Base-by-base conservation (phyloP, 92 coral and sea anemone species). In the Zoanthus gigantus region DNA sequence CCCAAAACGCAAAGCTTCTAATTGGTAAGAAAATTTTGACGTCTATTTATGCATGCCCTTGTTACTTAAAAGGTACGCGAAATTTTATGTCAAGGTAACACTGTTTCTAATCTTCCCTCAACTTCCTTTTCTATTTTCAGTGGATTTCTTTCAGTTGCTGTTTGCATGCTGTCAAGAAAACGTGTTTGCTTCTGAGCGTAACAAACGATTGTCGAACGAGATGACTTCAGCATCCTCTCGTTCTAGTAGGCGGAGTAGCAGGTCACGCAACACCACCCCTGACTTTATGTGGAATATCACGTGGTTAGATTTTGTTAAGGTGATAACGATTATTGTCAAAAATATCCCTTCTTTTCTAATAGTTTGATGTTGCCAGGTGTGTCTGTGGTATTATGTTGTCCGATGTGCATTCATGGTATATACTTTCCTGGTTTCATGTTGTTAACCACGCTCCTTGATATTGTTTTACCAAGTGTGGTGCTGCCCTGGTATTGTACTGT, bases 211-310 rank as follows among this genome's bases (percentile, higher is more conserved):
- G 31, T 81, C 82, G 32, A 93, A 75, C 5, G 80, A 92, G 48
- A 90, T 78, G 53, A 29, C 92, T 0, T 54, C 69, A 50, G 87
- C 15, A 16, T 80, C 93, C 34, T 37, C 83, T 1, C 71, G 74
- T 30, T 76, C 77, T 73, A 86, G 73, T 31, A 88, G 96, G 66
- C 88, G 96, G 71, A 84, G 94, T 60, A 92, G 95, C 78, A 89
- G 88, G 61, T 73, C 77, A 23, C 90, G 89, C 66, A 90, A 66
- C 47, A 77, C 87, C 2, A 92, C 97, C 6, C 94, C 95, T 18
- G 99, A 97, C 86, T 97, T 97, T 80, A 97, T 97, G 99, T 92
- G 98, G 92, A 97, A 97, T 74, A 95, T 92, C 34, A 97, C 99
- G 15, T 97, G 99, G 99, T 85, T 97, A 11, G 99, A 97, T 87